Evolutionary conservation across 2,888 invertebrate genomes (phyloP), one percentile per base, ranked within the genome.

Genomic region (Phaonia tiefii): DNA sequence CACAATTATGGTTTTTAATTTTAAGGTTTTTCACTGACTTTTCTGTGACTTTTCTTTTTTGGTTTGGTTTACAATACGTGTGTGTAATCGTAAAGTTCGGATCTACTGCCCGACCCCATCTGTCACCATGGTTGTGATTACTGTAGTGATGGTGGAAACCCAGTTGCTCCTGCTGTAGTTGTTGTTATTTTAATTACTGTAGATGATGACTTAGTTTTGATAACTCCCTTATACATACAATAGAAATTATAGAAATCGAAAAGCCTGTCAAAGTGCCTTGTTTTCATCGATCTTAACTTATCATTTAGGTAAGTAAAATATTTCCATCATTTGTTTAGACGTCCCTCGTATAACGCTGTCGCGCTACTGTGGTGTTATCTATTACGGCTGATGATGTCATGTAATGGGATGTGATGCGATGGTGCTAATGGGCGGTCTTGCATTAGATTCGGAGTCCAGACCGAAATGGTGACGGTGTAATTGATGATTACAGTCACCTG

Each of bases 401-500:
- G 63, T 65, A n/a, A n/a, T n/a, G n/a, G 26, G 31, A 20, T 73
- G 44, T 79, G 75, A 17, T 77, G 73, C 56, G 67, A 26, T 83
- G 80, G 37, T 76, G 73, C n/a, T 60, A 49, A 46, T 69, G 75
- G 66, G 51, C 46, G 54, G 71, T 54, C 69, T 71, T 75, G 67
- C 51, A 63, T 54, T 70, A 54, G 60, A 79, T 79, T 76, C 79
- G 82, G 79, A n/a, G n/a, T 73, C 70, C 71, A 66, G 37, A 65
- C 82, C 79, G 82, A 82, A 73, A 25, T n/a, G n/a, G 13, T 46
- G 26, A 7, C 17, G 0, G 58, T 65, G 8, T 22, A 46, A 31
- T 49, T 51, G 70, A n/a, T n/a, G n/a, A 76, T 76, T 79, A 82
- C 79, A 82, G 79, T 82, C 79, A 82, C 79, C 79, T 79, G 63